Evolutionary conservation across 64 coral and sea anemone species (phyloP).

Genomic region (Dendronephthya gigantea): DNA sequence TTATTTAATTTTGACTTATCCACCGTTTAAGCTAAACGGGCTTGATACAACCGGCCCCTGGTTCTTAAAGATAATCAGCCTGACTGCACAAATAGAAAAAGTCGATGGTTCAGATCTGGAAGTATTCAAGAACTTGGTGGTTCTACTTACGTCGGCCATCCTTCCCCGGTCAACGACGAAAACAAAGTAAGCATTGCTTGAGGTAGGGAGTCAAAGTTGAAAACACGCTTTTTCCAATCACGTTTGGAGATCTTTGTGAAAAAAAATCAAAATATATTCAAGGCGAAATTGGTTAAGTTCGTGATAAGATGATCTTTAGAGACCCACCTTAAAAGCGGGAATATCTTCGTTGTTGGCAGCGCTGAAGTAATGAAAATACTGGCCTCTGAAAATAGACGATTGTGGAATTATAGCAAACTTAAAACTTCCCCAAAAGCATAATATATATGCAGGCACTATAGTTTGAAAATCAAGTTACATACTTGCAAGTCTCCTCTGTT

Average conservation of each 20-base stretch:
- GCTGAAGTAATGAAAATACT: slow-evolving; percentile 65
- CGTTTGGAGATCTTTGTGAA: slow-evolving; percentile 45
- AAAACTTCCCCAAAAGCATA: too few species aligned
- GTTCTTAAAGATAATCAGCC: too few species aligned
- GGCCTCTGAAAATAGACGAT: slow-evolving; percentile 41
- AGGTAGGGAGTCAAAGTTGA: slow-evolving; percentile 75
- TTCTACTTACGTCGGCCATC: slow-evolving; percentile 72
- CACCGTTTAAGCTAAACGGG: too few species aligned
- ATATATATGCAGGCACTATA: too few species aligned
- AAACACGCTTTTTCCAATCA: slow-evolving; percentile 51
- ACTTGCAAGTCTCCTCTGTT: slow-evolving; percentile 56
- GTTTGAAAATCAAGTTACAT: slow-evolving; percentile 20
- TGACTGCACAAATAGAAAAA: background rate
- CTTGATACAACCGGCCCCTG: background rate
- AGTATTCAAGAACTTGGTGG: background rate
- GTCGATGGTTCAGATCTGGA: background rate
- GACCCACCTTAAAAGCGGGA: slow-evolving; percentile 33
- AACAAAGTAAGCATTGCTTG: slow-evolving; percentile 79
- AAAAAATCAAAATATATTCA: too few species aligned
- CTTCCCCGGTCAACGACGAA: slow-evolving; percentile 86
- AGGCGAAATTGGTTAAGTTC: too few species aligned
- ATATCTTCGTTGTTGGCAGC: slow-evolving; percentile 16
- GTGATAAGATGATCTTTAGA: too few species aligned
- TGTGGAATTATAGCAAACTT: background rate
- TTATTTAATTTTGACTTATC: too few species aligned